Evolutionary conservation across 2,888 invertebrate genomes (phyloP).

Genomic region (Gasteruption jaculator): DNA sequence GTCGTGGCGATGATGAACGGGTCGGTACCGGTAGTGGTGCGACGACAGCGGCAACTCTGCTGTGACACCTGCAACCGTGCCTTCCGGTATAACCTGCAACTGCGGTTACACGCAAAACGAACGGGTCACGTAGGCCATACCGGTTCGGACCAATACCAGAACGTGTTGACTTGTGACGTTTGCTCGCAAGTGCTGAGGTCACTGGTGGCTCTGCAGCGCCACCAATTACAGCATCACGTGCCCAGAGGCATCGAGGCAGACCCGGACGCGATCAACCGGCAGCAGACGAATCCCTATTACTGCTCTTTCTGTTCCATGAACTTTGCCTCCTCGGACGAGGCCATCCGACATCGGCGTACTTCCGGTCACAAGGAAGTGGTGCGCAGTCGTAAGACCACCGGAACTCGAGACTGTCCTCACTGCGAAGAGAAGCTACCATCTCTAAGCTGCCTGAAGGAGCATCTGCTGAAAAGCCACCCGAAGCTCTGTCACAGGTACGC

Average conservation of each 20-base stretch:
- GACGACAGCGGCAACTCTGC: conserved; percentile 60
- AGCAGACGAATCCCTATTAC: conserved; percentile 52
- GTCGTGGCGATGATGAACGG: conserved; percentile 72
- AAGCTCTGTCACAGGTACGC: conserved; percentile 61
- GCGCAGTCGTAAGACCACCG: conserved; percentile 23
- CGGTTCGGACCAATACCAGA: conserved; percentile 64
- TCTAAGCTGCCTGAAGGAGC: conserved; percentile 59
- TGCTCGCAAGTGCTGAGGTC: conserved; percentile 63
- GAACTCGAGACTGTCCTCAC: conserved; percentile 58
- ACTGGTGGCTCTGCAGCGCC: conserved; percentile 64
- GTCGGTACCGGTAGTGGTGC: conserved; percentile 75
- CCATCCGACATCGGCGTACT: conserved; percentile 64
- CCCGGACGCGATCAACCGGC: not conserved
- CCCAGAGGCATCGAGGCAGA: conserved; percentile 32
- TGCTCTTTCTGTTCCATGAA: conserved; percentile 66
- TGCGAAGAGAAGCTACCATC: conserved; percentile 57
- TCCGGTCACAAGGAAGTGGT: conserved; percentile 62
- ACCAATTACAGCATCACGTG: conserved; percentile 61
- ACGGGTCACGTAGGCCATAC: conserved; percentile 57
- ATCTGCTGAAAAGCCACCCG: conserved; percentile 61
- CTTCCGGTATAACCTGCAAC: conserved; percentile 73
- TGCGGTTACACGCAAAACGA: conserved; percentile 59
- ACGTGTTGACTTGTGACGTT: conserved; percentile 58
- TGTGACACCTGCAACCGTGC: conserved; percentile 66
- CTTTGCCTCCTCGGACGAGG: conserved; percentile 61